Evolutionary conservation across 1,140 invertebrate species (phyloP), one percentile per base, ranked within the genome.

Genomic region (Tenebrio molitor): DNA sequence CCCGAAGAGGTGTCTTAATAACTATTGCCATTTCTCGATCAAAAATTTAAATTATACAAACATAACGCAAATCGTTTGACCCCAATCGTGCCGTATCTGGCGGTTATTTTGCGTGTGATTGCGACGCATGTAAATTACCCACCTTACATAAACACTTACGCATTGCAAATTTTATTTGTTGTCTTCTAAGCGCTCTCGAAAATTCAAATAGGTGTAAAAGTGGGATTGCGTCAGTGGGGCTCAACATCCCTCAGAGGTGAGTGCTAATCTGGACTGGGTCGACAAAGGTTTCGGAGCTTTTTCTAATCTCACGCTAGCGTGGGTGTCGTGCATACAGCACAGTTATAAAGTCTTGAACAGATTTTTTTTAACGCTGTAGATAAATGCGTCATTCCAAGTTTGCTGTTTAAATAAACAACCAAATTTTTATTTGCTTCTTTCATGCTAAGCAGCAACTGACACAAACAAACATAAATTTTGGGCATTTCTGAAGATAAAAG

Each of bases 131-230:
- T 44, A 44, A 44, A 44, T 44, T 44, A 16, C 12, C 14, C 17
- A 17, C 16, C 42, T 44, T 44, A 44, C 42, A 44, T 44, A 44
- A 44, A 44, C 42, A 15, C 17, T 16, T 44, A 44, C 12, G 42
- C 42, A 44, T 44, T 44, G 42, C 15, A 44, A 44, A 44, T 44
- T 16, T 15, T 44, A 12, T 16, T 44, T 44, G 15, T 44, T 15
- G 42, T n/a, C 1, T 44, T 44, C 25, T 44, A 16, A 44, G 42
- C 42, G 42, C 42, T 44, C 42, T 44, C 42, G 12, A 44, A 44
- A 44, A 44, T 44, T 44, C 42, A 44, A 44, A 44, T 44, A 15
- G 42, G 16, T 44, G 42, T 44, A 44, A 44, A 44, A 44, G 42
- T 44, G 1, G 42, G n/a, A 44, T 44, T 44, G 17, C 14, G 42